Conservation (phyloP, 2,113 vertebrate species). For the Phoxinus phoxinus region DNA sequence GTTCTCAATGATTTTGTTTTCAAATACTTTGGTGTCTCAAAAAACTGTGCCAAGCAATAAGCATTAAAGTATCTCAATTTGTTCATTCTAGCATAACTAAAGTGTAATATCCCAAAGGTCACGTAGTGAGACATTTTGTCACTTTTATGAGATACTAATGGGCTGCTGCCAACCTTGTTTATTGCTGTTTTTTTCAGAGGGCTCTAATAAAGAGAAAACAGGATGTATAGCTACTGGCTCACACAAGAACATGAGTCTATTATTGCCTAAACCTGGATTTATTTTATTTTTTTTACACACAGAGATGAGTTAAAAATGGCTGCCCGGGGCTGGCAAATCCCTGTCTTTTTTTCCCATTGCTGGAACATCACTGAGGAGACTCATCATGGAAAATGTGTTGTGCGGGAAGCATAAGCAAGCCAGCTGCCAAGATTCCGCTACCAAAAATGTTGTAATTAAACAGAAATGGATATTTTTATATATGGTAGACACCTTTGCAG, state of each 20-base stretch:
- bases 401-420: constrained; percentile 37
- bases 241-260: background rate
- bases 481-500: background rate
- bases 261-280: background rate
- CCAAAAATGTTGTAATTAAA: constrained; percentile 41
- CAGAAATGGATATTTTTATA: background rate
- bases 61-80: background rate
- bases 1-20: background rate
- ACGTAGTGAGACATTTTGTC: background rate
- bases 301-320: constrained; percentile 29
- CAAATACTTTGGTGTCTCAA: background rate
- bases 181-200: background rate
- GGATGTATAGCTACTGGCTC: background rate
- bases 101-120: background rate
- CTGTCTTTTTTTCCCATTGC: background rate
- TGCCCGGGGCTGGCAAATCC: background rate
- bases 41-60: background rate
- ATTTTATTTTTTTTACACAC: constrained; percentile 8
- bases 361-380: constrained; percentile 29
- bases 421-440: constrained; percentile 30
- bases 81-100: background rate
- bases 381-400: constrained; percentile 8
- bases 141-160: background rate
- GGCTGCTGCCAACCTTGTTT: background rate
- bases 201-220: background rate